Conservation (phyloP, 2,113 vertebrate genomes). For the Sciurus niger region DNA sequence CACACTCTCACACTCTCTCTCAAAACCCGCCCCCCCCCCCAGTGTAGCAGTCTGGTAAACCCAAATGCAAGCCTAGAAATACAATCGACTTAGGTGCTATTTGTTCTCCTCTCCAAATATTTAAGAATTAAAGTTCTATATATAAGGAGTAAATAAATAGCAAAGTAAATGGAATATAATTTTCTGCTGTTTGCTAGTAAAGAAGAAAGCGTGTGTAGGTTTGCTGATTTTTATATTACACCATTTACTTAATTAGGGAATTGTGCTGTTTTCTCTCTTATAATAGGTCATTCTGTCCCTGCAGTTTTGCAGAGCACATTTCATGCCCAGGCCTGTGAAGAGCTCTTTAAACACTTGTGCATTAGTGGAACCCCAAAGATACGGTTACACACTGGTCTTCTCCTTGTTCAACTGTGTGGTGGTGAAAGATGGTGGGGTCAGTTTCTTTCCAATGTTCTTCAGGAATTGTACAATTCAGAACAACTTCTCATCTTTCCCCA, state of each 20-base stretch:
- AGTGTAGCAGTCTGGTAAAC: not conserved
- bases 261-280: constrained; percentile 77
- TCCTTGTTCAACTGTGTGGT: constrained; percentile 98
- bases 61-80: not conserved
- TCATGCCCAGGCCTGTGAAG: constrained; percentile 98
- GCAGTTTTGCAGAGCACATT: constrained; percentile 97
- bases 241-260: constrained; percentile 43
- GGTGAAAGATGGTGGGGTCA: constrained; percentile 99
- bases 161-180: constrained; percentile 17
- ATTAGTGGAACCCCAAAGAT: constrained; percentile 99
- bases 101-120: not conserved
- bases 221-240: not conserved
- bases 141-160: not conserved
- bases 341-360: constrained; percentile 98
- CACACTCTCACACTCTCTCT: not conserved
- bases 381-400: constrained; percentile 96
- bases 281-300: constrained; percentile 95
- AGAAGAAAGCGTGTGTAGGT: not conserved
- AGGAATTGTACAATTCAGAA: constrained; percentile 99
- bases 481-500: constrained; percentile 99
- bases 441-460: constrained; percentile 98
- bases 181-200: not conserved
- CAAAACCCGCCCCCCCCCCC: too few relatives aligned
- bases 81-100: not conserved
- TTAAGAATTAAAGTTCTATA: constrained; percentile 28